Base-by-base conservation (phyloP, 2,888 invertebrate genomes). In the Glaucopsyche alexis region DNA sequence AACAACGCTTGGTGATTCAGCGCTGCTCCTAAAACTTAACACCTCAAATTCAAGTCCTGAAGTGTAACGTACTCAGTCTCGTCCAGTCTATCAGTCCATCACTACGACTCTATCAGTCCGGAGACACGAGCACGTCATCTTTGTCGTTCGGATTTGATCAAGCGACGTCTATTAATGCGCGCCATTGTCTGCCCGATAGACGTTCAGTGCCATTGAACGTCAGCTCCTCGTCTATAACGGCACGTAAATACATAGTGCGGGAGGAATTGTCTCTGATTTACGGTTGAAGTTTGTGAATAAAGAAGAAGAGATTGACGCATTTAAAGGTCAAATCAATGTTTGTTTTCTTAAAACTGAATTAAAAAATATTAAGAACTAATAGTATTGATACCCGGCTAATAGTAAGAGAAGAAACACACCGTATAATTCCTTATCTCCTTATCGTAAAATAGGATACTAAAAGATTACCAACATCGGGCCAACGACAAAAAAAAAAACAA, bases 101-200 rank as follows among this genome's bases (percentile, higher is more conserved):
- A 47, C 1, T 13, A 47, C 4, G 47, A 47, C 8, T 47, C 47
- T 47, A 47, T 47, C 47, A 13, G 29, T 60, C 60, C 40, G 42
- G 16, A 66, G 66, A 66, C 66, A 66, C 42, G 42, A 40, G 40
- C 40, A 14, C 40, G 66, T 66, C 66, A 66, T 66, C 66, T 66
- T 60, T 60, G 60, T 60, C 60, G 29, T 60, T 29, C 29, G 60
- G 29, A 60, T 29, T 60, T 60, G 60, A 60, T 60, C 60, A 42
- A 66, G 66, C 66, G 66, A 42, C 42, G 66, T 42, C 66, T 42
- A 42, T 16, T 66, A 66, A 66, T 66, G 66, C 40, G 11, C 66
- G 66, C 66, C 66, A 66, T 66, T 42, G 66, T 66, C 42, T 7
- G 55, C 16, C 19, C 42, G 66, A 42, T 66, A 40, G 66, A 66